Evolutionary conservation across 2,888 invertebrate species (phyloP), one percentile per base, ranked within the genome.

Genomic region (Lithophane semibrunnea): DNA sequence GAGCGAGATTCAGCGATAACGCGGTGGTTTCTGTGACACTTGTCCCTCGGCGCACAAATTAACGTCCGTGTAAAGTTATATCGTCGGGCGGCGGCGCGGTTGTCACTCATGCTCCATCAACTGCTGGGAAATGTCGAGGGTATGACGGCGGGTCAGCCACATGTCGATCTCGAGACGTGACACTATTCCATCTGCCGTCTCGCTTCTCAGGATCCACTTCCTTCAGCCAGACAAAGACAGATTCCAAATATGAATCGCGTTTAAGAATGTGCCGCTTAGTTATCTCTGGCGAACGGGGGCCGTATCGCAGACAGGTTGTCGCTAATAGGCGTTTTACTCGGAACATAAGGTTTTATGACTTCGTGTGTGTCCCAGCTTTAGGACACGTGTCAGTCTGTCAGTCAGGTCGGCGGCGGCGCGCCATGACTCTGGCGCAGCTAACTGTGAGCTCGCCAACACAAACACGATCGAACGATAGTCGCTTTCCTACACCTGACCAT

Each of bases 41-140:
- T 92, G 93, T 92, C 91, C 92, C 92, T 94, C 93, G 91, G 87
- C 91, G 91, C 91, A 94, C 94, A 94, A 95, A 96, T 96, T 95
- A 95, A 96, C 97, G 95, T 94, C 93, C 88, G 92, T 93, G 93
- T 92, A 96, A 97, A 92, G 96, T 96, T 94, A 96, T 93, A 92
- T 95, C 95, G 94, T 89, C 92, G 90, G 91, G 89, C 90, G 83
- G 91, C 90, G 90, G 88, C 89, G 90, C 92, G 92, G 93, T 93
- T 96, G 97, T 96, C 96, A 96, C 95, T 97, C 97, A 97, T 96
- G 96, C 95, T 95, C 94, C 96, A 97, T 97, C 96, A 96, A 96
- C 94, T 95, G 95, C 94, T 95, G 94, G 95, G 95, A 94, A 94
- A 94, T 92, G 92, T 93, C 92, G 92, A 94, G 93, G 94, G 93